These are phyloP conservation scores for Brachypalpus laphriformis DNA, from an alignment of 2,888 invertebrate species.

Conservation along the genomic window DNA sequence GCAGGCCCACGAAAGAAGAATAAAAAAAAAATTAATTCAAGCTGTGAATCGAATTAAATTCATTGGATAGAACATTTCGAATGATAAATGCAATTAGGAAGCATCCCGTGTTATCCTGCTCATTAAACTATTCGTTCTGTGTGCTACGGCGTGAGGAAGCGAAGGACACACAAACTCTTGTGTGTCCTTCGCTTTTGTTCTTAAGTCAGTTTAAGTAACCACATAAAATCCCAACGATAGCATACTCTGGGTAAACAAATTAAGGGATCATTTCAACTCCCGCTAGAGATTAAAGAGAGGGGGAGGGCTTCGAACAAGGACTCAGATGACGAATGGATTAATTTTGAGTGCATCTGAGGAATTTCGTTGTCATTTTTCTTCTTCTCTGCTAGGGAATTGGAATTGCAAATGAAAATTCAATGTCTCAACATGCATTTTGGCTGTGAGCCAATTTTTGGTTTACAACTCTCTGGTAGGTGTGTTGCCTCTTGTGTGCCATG, in stretches of 20 bases:
- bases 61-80: slow-evolving; percentile 59
- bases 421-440: slow-evolving; percentile 71
- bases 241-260: slow-evolving; percentile 64
- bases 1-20: slow-evolving; percentile 5
- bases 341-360: slow-evolving; percentile 70
- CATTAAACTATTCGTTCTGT: slow-evolving; percentile 62
- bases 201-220: slow-evolving; percentile 49
- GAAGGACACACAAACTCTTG: background rate
- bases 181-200: slow-evolving; percentile 27
- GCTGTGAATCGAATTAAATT: slow-evolving; percentile 68
- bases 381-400: slow-evolving; percentile 20
- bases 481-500: slow-evolving; percentile 22
- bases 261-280: slow-evolving; percentile 56
- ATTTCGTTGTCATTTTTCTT: slow-evolving; percentile 32
- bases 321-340: slow-evolving; percentile 69
- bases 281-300: background rate
- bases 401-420: slow-evolving; percentile 73
- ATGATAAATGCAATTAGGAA: slow-evolving; percentile 69
- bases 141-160: background rate
- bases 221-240: slow-evolving; percentile 48
- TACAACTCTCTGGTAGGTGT: slow-evolving; percentile 42
- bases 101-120: slow-evolving; percentile 55
- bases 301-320: background rate
- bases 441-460: slow-evolving; percentile 64
- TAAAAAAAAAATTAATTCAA: slow-evolving; percentile 3